phyloP scores from a whole-genome alignment of 2,797 vertebrate genomes.

The Hemibagrus guttatus region DNA sequence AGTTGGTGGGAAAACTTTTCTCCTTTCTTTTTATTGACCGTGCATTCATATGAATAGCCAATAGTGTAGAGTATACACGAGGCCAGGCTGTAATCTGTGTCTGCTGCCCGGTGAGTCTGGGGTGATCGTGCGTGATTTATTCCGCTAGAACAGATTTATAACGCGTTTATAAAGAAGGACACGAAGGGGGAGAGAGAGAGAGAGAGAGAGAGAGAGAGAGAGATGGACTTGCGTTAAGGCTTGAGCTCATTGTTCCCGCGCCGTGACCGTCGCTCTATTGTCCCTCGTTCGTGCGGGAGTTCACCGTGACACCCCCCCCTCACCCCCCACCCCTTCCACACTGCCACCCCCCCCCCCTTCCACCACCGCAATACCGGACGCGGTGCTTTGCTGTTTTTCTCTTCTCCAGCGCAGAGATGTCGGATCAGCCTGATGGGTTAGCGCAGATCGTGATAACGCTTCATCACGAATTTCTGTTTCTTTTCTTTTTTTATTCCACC shows the following conservation, averaged over 20 bases:
- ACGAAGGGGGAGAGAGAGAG: not conserved
- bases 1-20: conserved; percentile 54
- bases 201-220: not conserved
- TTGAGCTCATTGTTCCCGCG: conserved; percentile 49
- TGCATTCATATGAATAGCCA: not conserved
- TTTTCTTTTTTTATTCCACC: conserved; percentile 11
- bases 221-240: conserved; percentile 4
- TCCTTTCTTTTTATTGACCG: not conserved
- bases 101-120: not conserved
- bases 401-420: not conserved
- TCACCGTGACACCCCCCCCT: conserved; percentile 44
- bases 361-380: conserved; percentile 60
- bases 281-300: conserved; percentile 47
- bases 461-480: conserved; percentile 41
- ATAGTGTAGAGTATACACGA: not conserved
- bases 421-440: not conserved
- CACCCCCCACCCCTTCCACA: not conserved
- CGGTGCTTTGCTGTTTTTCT: conserved; percentile 35
- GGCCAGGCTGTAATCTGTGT: not conserved
- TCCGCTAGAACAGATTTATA: not conserved
- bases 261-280: conserved; percentile 44
- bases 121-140: conserved; percentile 13
- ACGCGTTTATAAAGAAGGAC: not conserved
- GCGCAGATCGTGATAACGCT: conserved; percentile 18
- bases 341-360: not conserved